phyloP scores from a whole-genome alignment of 2,113 vertebrate species.

The Colossoma macropomum region DNA sequence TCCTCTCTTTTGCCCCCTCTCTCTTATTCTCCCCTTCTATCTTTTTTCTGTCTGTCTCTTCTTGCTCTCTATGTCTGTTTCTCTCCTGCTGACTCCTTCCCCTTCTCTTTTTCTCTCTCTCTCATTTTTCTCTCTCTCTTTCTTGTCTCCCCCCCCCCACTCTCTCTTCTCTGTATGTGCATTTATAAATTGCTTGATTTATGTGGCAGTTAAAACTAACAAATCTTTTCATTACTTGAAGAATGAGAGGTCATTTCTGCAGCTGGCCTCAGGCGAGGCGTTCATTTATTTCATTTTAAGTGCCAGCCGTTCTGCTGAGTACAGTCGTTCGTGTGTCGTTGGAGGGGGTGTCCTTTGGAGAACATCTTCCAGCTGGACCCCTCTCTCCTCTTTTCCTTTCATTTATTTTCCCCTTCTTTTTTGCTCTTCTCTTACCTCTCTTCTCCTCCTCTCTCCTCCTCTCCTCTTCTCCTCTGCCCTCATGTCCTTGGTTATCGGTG shows the following conservation, averaged over 20 bases:
- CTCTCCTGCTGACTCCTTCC: background rate
- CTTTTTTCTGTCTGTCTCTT: background rate
- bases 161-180: background rate
- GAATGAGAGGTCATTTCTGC: constrained; percentile 35
- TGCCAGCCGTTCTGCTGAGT: background rate
- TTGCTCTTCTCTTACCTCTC: background rate
- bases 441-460: background rate
- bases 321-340: background rate
- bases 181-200: constrained; percentile 26
- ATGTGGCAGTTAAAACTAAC: constrained; percentile 29
- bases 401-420: constrained; percentile 16
- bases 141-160: background rate
- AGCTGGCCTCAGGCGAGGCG: constrained; percentile 36
- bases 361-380: constrained; percentile 46
- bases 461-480: background rate
- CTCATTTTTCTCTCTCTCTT: background rate
- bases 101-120: background rate
- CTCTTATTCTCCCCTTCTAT: background rate
- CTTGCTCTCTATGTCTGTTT: background rate
- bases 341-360: background rate
- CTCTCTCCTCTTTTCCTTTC: constrained; percentile 1
- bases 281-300: constrained; percentile 40
- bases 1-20: background rate
- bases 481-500: constrained; percentile 45
- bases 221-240: constrained; percentile 44